These are phyloP conservation scores for Holcopasites calliopsidis DNA, from an alignment of 1,140 invertebrate species.

Conservation along the genomic window DNA sequence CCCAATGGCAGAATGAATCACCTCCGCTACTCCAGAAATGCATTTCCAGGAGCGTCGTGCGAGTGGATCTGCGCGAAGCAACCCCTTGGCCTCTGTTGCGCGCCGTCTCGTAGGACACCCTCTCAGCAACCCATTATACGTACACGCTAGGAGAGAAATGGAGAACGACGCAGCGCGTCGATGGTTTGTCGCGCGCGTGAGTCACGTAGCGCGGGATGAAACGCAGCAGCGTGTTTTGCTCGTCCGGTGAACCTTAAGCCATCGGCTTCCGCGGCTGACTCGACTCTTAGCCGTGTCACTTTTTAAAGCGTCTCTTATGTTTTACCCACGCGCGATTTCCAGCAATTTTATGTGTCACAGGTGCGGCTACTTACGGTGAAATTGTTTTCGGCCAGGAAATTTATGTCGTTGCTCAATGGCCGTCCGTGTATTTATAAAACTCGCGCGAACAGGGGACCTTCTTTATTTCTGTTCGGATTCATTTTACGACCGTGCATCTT, in stretches of 20 bases:
- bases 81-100: too few species aligned
- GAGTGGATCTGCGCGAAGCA: too few species aligned
- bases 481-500: not conserved
- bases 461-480: not conserved
- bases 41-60: too few species aligned
- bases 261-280: slow-evolving; percentile 1
- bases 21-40: too few species aligned
- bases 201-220: slow-evolving; percentile 30
- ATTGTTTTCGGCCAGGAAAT: slow-evolving; percentile 19
- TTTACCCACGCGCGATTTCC: slow-evolving; percentile 13
- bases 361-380: slow-evolving; percentile 23
- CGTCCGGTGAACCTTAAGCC: slow-evolving; percentile 20
- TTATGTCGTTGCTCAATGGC: not conserved
- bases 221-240: slow-evolving; percentile 11
- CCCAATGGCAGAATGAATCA: too few species aligned
- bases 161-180: slow-evolving; percentile 37
- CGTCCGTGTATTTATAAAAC: slow-evolving; percentile 16
- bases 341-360: slow-evolving; percentile 47
- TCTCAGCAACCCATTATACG: too few species aligned
- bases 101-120: too few species aligned
- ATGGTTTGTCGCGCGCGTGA: slow-evolving; percentile 54
- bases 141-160: too few species aligned
- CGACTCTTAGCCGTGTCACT: not conserved
- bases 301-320: not conserved
- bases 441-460: too few species aligned